Percentiles rank a stretch among this genome's conserved stretches.
phyloP scores from a whole-genome alignment of 2,888 invertebrate genomes.

The Clistopyga incitator region DNA sequence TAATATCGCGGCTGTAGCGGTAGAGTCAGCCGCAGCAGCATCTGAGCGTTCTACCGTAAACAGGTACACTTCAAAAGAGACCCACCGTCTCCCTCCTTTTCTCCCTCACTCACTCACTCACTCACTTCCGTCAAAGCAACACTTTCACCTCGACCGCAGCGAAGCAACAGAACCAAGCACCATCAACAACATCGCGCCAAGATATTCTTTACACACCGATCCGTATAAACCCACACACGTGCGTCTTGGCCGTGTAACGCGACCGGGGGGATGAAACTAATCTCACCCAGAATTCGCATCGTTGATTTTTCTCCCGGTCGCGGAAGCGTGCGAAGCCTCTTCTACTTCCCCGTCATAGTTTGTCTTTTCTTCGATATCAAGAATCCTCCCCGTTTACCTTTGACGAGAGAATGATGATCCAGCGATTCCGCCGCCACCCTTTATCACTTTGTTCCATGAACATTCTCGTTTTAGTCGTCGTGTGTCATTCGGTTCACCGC shows the following conservation, averaged over 20 bases:
- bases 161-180: conserved; percentile 31
- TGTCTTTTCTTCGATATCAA: conserved; percentile 41
- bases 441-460: conserved; percentile 24
- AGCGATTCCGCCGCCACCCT: conserved; percentile 69
- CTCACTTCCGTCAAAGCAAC: conserved; percentile 54
- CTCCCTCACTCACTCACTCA: conserved; percentile 28
- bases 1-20: conserved; percentile 51
- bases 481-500: conserved; percentile 59
- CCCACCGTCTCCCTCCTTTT: no score
- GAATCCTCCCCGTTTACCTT: conserved; percentile 18
- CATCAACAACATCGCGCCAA: conserved; percentile 41
- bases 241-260: conserved; percentile 6
- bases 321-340: conserved; percentile 17
- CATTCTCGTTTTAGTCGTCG: conserved; percentile 72
- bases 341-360: conserved; percentile 1
- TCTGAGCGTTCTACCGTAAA: conserved; percentile 63
- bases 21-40: conserved; percentile 36
- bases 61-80: conserved; percentile 63
- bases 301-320: conserved; percentile 65
- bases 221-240: not conserved
- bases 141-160: conserved; percentile 39
- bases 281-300: conserved; percentile 69
- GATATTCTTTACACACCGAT: conserved; percentile 48
- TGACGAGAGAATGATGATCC: conserved; percentile 76
- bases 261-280: conserved; percentile 69